Evolutionary conservation across 2,797 vertebrate genomes (phyloP).

Genomic region (Coilia nasus): DNA sequence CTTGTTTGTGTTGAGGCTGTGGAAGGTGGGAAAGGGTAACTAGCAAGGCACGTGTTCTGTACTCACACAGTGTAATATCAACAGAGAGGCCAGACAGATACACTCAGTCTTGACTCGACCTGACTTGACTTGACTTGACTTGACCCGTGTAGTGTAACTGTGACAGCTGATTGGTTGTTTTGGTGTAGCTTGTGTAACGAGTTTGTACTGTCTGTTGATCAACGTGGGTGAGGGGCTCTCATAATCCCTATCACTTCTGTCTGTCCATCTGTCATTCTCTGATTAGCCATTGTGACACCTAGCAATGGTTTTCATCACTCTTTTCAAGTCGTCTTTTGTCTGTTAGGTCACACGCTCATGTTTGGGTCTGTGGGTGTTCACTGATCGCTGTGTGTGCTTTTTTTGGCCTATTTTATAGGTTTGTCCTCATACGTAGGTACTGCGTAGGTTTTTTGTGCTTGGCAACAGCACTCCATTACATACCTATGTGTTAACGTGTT

Average conservation of each 20-base stretch:
- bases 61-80: background rate
- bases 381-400: no score
- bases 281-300: background rate
- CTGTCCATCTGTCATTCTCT: background rate
- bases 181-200: background rate
- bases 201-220: background rate
- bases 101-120: no score
- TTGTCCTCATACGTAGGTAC: no score
- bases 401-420: no score
- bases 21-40: background rate
- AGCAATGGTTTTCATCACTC: no score
- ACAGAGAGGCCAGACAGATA: background rate
- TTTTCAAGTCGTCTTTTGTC: no score
- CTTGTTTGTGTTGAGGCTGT: background rate
- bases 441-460: no score
- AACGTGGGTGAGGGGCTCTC: background rate
- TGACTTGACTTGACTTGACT: background rate
- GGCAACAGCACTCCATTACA: no score
- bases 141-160: background rate
- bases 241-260: background rate
- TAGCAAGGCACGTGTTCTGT: background rate
- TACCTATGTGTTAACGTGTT: no score
- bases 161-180: background rate
- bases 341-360: no score
- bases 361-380: no score